Conservation (phyloP, 2,888 invertebrate genomes). For the Nephrocerus scutellatus region DNA sequence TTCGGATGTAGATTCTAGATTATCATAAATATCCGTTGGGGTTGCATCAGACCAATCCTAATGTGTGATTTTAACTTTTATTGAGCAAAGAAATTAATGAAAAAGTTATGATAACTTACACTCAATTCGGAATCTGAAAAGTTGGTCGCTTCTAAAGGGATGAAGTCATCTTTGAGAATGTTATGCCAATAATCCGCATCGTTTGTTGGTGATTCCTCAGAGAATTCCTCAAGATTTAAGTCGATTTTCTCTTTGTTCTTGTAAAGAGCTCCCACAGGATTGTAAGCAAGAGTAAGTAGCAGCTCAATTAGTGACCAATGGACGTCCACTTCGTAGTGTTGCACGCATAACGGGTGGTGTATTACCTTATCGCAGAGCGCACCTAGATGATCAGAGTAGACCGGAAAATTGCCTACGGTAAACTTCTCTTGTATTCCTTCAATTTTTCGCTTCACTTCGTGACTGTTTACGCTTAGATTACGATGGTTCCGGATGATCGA, state of each 20-base stretch:
- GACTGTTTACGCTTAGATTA: slow-evolving; percentile 47
- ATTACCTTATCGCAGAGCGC: slow-evolving; percentile 38
- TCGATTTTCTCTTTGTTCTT: slow-evolving; percentile 29
- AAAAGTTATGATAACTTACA: slow-evolving; percentile 26
- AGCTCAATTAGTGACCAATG: slow-evolving; percentile 51
- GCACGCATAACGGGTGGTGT: slow-evolving; percentile 32
- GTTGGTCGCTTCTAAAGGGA: slow-evolving; percentile 16
- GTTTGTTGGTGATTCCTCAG: slow-evolving; percentile 9
- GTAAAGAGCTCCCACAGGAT: slow-evolving; percentile 38
- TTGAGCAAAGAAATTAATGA: not conserved
- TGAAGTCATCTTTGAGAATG: slow-evolving; percentile 30
- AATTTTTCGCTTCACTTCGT: slow-evolving; percentile 47
- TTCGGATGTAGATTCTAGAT: slow-evolving; percentile 5
- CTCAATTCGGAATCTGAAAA: slow-evolving; percentile 34
- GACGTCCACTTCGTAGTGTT: slow-evolving; percentile 44
- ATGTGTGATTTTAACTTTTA: not conserved
- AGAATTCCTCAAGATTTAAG: slow-evolving; percentile 16
- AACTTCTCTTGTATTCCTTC: slow-evolving; percentile 49
- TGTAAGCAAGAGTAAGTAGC: slow-evolving; percentile 45
- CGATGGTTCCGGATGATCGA: slow-evolving; percentile 49
- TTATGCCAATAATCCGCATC: slow-evolving; percentile 22
- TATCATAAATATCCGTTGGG: slow-evolving; percentile 13
- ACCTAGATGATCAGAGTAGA: slow-evolving; percentile 46
- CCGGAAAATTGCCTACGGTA: slow-evolving; percentile 47
- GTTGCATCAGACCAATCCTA: slow-evolving; percentile 43